A percentile compares a stretch with the other conserved stretches of the same genome.
These are phyloP conservation scores for Phylloscopus trochilus DNA, from an alignment of 2,113 vertebrate genomes.

Conservation along the genomic window DNA sequence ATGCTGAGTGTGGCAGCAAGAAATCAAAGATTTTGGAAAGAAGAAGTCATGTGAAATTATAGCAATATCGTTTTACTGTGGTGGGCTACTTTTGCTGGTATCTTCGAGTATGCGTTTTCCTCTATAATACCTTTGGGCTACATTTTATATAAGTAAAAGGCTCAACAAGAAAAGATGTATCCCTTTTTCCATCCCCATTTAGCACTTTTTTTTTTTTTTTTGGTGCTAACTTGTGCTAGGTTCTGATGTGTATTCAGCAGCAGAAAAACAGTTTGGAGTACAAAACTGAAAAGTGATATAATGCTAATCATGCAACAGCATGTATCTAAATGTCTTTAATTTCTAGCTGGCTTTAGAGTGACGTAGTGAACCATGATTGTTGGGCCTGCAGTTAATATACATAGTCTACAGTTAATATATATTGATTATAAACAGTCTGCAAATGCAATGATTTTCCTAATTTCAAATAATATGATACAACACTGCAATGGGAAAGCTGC, in stretches of 20 bases:
- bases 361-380: not conserved
- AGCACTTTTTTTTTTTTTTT: not conserved
- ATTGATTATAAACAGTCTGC: not conserved
- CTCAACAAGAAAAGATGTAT: not conserved
- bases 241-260: not conserved
- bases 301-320: not conserved
- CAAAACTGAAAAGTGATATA: not conserved
- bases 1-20: not conserved
- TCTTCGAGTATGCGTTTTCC: not conserved
- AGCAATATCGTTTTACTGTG: not conserved
- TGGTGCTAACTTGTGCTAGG: not conserved
- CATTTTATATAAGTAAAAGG: not conserved
- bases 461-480: constrained; percentile 2
- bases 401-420: not conserved
- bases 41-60: not conserved
- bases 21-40: not conserved
- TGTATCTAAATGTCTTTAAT: not conserved
- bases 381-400: constrained; percentile 1
- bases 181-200: not conserved
- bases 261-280: not conserved
- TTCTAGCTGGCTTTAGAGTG: not conserved
- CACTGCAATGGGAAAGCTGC: not conserved
- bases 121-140: not conserved
- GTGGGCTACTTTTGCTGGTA: not conserved
- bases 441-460: not conserved